These are phyloP conservation scores for Apostichopus leukothele DNA, from an alignment of 53 echinoderm and acorn worm species.

Conservation along the genomic window DNA sequence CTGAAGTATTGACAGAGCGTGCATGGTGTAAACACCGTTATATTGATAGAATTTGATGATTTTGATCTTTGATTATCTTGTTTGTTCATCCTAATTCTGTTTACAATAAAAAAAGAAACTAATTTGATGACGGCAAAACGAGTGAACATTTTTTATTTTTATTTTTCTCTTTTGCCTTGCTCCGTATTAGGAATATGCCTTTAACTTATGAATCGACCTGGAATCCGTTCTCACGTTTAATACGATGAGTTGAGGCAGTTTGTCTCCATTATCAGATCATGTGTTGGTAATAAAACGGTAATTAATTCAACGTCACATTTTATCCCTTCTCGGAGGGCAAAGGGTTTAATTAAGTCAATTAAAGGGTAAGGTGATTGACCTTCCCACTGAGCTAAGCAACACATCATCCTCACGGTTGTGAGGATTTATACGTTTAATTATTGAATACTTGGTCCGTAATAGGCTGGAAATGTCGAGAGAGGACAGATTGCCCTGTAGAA, in stretches of 20 bases:
- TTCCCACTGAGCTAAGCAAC: background rate
- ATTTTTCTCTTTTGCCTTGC: background rate
- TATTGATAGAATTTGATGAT: background rate
- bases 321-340: slow-evolving; percentile 40
- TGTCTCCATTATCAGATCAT: slow-evolving; percentile 36
- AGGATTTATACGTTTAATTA: slow-evolving; percentile 24
- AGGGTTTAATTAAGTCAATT: slow-evolving; percentile 14
- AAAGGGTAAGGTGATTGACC: slow-evolving; percentile 6
- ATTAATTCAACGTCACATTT: slow-evolving; percentile 25
- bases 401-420: background rate
- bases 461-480: slow-evolving; percentile 6
- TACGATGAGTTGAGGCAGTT: background rate
- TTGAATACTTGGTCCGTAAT: slow-evolving; percentile 4
- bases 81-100: background rate
- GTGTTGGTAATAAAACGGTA: slow-evolving; percentile 54
- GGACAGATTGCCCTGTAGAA: slow-evolving; percentile 18
- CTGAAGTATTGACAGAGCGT: too few relatives aligned
- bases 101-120: background rate
- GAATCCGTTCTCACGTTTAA: background rate
- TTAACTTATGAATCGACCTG: background rate
- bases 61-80: background rate
- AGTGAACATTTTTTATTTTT: background rate
- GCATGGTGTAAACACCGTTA: background rate
- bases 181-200: background rate
- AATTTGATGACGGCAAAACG: background rate